Base-by-base conservation (phyloP, 2,797 vertebrate species). In the Melanotaenia trifasciata region DNA sequence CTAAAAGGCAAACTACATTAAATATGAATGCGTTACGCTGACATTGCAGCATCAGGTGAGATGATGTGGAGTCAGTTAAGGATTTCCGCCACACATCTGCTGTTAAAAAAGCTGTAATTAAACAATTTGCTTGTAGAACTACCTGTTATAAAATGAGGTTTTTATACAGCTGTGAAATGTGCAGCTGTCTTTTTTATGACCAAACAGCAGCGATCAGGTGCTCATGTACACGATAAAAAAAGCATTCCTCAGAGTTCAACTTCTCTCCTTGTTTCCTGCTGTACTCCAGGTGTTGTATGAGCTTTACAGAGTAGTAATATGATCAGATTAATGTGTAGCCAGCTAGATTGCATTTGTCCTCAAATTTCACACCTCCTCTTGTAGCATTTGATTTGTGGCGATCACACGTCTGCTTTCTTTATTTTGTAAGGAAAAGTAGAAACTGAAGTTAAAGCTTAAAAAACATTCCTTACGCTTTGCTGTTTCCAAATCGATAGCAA, bases 181-280 rank as follows among this genome's bases (percentile, higher is more conserved):
- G 0, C 72, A 88, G 81, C 81, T 72, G 81, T 75, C 50, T 77
- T 56, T 80, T 87, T 89, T 83, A 88, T 38, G 62, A 69, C 3
- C 26, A 0, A 51, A 72, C 64, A 32, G 76, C 75, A 72, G 72
- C 11, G 50, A 85, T 81, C 74, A 87, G 83, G 71, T 86, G 67
- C 66, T 73, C 0, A 0, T 33, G 57, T 43, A 18, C 1, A 16
- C 40, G 5, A 40, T 40, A 51, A 22, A 36, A 68, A 73, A 60
- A 84, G 70, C 76, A 84, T 82, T 87, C 84, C 76, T 81, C 43
- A 20, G 32, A 81, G 74, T 82, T 84, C 67, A 78, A 35, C 38
- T 61, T 76, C 78, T 51, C 33, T 70, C 35, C 36, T 57, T 59
- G 50, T 58, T 32, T 78, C 45, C 77, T 76, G 70, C 65, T 69